Percentiles rank a stretch among this genome's conserved stretches.
Conservation (phyloP, 1,140 invertebrate species). For the Pentalonia nigronervosa region DNA sequence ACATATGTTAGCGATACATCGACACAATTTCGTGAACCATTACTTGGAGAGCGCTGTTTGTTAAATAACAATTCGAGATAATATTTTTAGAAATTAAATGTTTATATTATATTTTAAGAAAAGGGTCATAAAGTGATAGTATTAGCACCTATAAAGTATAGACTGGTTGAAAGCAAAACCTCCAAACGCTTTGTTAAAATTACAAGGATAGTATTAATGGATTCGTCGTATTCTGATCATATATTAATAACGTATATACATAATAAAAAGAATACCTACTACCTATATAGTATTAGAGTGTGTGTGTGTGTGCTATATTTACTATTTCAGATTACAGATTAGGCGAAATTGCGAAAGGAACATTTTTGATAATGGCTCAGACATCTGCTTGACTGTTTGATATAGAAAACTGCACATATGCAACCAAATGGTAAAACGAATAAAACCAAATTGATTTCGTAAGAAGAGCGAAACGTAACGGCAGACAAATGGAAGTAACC, state of each 20-base stretch:
- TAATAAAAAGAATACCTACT: too few relatives aligned
- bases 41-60: neutral
- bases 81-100: neutral
- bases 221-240: neutral
- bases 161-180: neutral
- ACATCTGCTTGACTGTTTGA: neutral
- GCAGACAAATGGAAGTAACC: neutral
- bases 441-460: conserved; percentile 32
- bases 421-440: neutral
- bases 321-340: neutral
- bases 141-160: neutral
- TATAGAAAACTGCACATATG: neutral
- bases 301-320: neutral
- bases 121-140: neutral
- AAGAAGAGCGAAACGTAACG: neutral
- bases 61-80: too few relatives aligned
- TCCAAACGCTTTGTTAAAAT: neutral
- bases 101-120: neutral
- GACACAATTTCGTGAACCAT: neutral
- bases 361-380: conserved; percentile 8
- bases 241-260: neutral
- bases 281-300: neutral
- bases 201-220: neutral
- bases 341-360: neutral
- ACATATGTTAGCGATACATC: neutral